Evolutionary conservation across 2,113 vertebrate genomes (phyloP), one percentile per base, ranked within the genome.

Genomic region (Canis aureus): DNA sequence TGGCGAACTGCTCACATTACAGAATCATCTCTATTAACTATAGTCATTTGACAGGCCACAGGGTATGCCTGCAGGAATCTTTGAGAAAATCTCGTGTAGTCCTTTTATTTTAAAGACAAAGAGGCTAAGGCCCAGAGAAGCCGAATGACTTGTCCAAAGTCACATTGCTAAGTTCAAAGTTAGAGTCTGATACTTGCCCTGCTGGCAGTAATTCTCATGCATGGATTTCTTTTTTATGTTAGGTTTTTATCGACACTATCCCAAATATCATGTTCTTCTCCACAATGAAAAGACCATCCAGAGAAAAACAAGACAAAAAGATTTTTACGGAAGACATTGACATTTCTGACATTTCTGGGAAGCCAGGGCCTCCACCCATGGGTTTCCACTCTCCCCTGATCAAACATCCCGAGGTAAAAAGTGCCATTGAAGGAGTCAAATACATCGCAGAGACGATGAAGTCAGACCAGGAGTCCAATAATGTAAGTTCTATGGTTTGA

Each of bases 241-340:
- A 99, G 99, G 98, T 99, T 98, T 99, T 99, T 98, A 99, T 99
- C 5, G 99, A 99, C 95, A 99, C 99, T 29, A 99, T 99, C 98
- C 99, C 99, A 98, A 99, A 99, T 94, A 12, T 99, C 97, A 99
- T 99, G 99, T 99, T 99, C 98, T 99, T 99, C 99, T 99, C 99
- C 51, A 99, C 99, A 6, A 99, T 99, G 99, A 99, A 99, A 98
- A 99, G 99, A 53, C 99, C 99, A 0, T 99, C 99, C 85, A 99
- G 99, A 98, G 99, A 99, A 95, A 99, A 99, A 89, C 99, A 99
- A 83, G 99, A 99, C 51, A 99, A 99, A 98, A 99, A 93, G 69
- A 97, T 99, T 97, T 99, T 99, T 97, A 98, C 99, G 3, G 99
- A 99, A 89, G 99, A 99, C 97, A 99, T 99, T 73, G 99, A 99